These are phyloP conservation scores for Hedya salicella DNA, from an alignment of 2,888 invertebrate species.

Conservation along the genomic window DNA sequence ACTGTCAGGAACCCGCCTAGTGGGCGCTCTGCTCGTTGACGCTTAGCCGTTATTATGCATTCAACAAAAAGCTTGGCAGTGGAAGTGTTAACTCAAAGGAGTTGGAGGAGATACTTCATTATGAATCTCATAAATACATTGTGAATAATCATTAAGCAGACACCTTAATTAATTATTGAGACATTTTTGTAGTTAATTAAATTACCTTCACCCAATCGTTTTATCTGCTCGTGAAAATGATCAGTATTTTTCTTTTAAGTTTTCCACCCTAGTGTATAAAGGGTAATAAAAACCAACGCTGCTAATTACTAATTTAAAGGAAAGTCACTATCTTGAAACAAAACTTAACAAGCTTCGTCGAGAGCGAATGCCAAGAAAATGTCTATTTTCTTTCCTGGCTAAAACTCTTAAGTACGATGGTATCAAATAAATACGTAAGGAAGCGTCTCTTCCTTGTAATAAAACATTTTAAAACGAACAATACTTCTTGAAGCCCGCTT, in stretches of 20 bases:
- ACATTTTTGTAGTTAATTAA: neutral
- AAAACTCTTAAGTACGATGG: constrained; percentile 19
- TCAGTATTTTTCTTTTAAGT: neutral
- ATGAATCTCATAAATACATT: no score
- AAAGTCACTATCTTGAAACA: constrained; percentile 15
- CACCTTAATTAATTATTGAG: no score
- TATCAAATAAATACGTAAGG: constrained; percentile 24
- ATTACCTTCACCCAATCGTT: neutral
- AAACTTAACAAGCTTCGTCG: neutral
- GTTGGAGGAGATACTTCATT: no score
- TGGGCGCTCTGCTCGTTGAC: no score
- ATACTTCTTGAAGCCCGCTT: constrained; percentile 14
- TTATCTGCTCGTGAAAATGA: neutral
- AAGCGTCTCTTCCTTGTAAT: constrained; percentile 15
- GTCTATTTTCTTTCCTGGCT: constrained; percentile 13
- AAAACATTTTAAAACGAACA: constrained; percentile 24
- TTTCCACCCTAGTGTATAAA: neutral
- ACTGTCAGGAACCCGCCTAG: no score
- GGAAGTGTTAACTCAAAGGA: no score
- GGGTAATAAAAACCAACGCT: neutral
- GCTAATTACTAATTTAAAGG: constrained; percentile 4
- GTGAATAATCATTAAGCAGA: no score
- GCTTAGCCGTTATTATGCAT: no score
- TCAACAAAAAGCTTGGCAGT: no score
- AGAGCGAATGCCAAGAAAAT: constrained; percentile 13